phyloP scores from a whole-genome alignment of 2,113 vertebrate species.

The Pardalotus punctatus region DNA sequence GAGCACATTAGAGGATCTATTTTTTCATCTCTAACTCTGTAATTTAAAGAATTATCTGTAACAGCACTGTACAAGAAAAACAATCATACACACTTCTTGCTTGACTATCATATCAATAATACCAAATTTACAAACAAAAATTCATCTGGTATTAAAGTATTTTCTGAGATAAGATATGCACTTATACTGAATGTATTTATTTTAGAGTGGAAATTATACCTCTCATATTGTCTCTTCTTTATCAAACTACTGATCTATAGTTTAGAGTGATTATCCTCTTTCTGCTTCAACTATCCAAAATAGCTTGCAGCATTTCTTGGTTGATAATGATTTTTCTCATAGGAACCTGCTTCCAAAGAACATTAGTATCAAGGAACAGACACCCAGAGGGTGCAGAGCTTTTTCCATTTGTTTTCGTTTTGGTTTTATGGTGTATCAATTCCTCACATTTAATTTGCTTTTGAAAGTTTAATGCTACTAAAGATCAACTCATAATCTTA shows the following conservation, averaged over 20 bases:
- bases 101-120: not conserved
- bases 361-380: constrained; percentile 9
- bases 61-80: not conserved
- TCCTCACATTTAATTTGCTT: constrained; percentile 33
- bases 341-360: not conserved
- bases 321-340: constrained; percentile 46
- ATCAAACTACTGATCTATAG: constrained; percentile 31
- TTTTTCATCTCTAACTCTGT: not conserved
- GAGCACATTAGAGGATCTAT: not conserved
- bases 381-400: not conserved
- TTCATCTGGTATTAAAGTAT: not conserved
- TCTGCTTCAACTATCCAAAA: constrained; percentile 39
- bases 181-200: not conserved
- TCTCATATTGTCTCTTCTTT: not conserved
- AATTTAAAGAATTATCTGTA: not conserved
- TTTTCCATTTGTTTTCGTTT: not conserved
- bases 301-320: not conserved
- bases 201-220: not conserved
- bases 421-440: not conserved
- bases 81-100: not conserved
- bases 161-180: not conserved
- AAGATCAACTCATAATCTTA: not conserved
- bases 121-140: not conserved
- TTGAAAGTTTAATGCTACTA: not conserved
- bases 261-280: constrained; percentile 47